Base-by-base conservation (phyloP, 2,797 vertebrate genomes). In the Lagocephalus sceleratus region DNA sequence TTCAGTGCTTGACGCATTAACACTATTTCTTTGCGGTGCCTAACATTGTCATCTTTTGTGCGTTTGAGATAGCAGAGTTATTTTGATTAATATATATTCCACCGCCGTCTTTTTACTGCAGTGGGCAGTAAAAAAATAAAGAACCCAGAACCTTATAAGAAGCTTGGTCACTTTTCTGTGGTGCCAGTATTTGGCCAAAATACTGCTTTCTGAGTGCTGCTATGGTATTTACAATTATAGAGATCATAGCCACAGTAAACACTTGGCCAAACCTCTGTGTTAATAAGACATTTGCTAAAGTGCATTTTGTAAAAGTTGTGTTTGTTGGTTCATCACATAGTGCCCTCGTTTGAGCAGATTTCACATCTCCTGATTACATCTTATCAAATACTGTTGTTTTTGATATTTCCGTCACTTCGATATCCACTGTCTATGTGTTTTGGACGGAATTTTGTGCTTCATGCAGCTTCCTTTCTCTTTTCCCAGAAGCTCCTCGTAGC, bases 11-110 rank as follows among this genome's bases (percentile, higher is more conserved):
- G 38, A 67, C 82, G 70, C 68, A 78, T 81, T 79, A 73, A 50
- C 68, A 60, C 60, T 59, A 39, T 82, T 85, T 76, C 57, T 85
- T 88, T 85, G 78, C 82, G 87, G 88, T 88, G 88, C 86, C 88
- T 88, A 61, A 83, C 57, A 79, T 78, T 60, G 69, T 77, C 58
- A 63, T 60, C 57, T 75, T 76, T 47, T 40, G 40, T 42, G 16
- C n/a, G 16, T 16, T 16, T 7, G 19, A 42, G n/a, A 42, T 7
- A 42, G 40, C 4, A 3, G 32, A 35, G 3, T 35, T 35, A 35
- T 35, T 12, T 35, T 14, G 9, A 14, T 35, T 14, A 2, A 14
- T 10, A 35, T 35, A 35, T 68, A 41, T 65, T 51, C 52, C 12
- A 57, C 54, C 62, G 57, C 53, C 21, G 22, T 74, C 51, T 64